Base-by-base conservation (phyloP, 2,888 invertebrate genomes). In the Ctena decussata region DNA sequence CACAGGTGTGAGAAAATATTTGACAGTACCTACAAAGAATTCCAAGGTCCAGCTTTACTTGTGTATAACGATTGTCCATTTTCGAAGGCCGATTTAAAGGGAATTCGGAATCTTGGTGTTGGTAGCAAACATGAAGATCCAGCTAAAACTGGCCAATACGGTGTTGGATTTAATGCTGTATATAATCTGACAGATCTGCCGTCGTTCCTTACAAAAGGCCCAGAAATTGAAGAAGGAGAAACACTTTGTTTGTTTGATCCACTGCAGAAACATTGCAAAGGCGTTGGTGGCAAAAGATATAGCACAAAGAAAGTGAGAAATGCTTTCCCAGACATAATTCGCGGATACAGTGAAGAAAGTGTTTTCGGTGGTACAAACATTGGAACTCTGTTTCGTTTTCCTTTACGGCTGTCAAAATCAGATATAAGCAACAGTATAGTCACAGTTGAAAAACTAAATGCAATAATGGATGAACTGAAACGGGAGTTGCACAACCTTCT, bases 191-290 rank as follows among this genome's bases (percentile, higher is more conserved):
- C 93, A 30, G 93, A 94, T 82, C 89, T 83, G 0, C 94, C 94
- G 1, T 90, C 92, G 15, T 93, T 93, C 74, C 35, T 93, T 2
- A 90, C 91, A 37, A 87, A 84, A 60, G 91, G 91, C 11, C 81
- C 81, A 0, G 83, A 82, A 18, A 46, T 84, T 44, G 81, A 84
- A 53, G 73, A 60, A 39, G 91, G 91, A 2, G 93, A 94, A 73
- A 89, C 84, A 8, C 76, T 95, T 1, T 93, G 94, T 83, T 82
- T 94, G 21, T 92, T 95, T 85, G 95, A 95, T 86, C 95, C 95
- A 27, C 88, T 93, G 41, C 92, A 91, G 35, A 90, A 85, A 69
- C 92, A 92, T 85, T 87, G 94, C 2, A 41, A 41, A 44, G 8
- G 44, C 3, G 44, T 30, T 5, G 90, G 90, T 18, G 91, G 91